Percentiles rank a stretch among this genome's conserved stretches.
Evolutionary conservation across 1,140 invertebrate species (phyloP).

Genomic region (Xylocopa sonorina): DNA sequence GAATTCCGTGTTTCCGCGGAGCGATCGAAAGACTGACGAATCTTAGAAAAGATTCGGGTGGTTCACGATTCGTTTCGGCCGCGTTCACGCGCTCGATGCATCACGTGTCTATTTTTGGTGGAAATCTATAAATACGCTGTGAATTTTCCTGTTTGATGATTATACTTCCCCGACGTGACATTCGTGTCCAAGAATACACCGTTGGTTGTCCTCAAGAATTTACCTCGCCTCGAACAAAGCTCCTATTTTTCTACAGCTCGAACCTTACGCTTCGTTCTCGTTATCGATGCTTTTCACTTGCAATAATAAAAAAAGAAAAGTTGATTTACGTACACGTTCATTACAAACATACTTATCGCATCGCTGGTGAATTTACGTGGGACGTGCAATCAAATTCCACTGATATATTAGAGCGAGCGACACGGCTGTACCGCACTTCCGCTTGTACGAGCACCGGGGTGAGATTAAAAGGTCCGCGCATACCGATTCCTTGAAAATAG

Average conservation of each 20-base stretch:
- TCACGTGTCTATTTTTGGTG: slow-evolving; percentile 37
- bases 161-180: slow-evolving; percentile 23
- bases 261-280: neutral
- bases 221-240: slow-evolving; percentile 4
- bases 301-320: neutral
- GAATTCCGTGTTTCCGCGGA: neutral
- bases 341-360: too few relatives aligned
- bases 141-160: slow-evolving; percentile 43
- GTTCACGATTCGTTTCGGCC: slow-evolving; percentile 14
- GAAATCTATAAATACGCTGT: slow-evolving; percentile 38
- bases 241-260: neutral
- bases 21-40: slow-evolving; percentile 4
- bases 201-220: slow-evolving; percentile 19
- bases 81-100: neutral
- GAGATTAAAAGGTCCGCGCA: too few relatives aligned
- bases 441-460: too few relatives aligned
- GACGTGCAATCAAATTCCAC: too few relatives aligned
- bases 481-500: too few relatives aligned
- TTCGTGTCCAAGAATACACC: slow-evolving; percentile 33
- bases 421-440: too few relatives aligned
- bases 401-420: too few relatives aligned
- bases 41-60: neutral
- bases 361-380: too few relatives aligned
- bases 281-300: neutral
- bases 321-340: too few relatives aligned